Evolutionary conservation across 2,888 invertebrate species (phyloP).

Genomic region (Phengaris alcon): DNA sequence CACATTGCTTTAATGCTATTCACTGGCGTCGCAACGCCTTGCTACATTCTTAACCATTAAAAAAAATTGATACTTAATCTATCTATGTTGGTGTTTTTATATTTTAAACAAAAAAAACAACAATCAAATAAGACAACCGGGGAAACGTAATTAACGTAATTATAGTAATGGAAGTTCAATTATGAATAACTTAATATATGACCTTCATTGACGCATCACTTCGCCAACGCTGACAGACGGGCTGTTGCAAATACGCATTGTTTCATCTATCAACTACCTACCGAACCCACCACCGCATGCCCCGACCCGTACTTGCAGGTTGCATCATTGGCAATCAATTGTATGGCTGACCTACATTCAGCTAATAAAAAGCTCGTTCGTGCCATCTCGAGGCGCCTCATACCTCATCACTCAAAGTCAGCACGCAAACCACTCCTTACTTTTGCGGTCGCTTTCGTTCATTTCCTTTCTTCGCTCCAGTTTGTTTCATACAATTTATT

Average conservation of each 20-base stretch:
- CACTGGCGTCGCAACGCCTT: too few species aligned
- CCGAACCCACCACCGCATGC: background rate
- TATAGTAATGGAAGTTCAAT: too few species aligned
- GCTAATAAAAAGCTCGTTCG: conserved; percentile 64
- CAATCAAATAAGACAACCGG: too few species aligned
- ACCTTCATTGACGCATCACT: too few species aligned
- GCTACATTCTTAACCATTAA: too few species aligned
- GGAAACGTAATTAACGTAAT: too few species aligned
- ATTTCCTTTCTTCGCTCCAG: conserved; percentile 36
- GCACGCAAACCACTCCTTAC: conserved; percentile 65
- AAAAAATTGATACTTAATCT: too few species aligned
- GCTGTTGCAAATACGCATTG: background rate
- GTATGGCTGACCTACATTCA: conserved; percentile 63
- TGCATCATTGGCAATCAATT: conserved; percentile 53
- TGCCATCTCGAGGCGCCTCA: conserved; percentile 59
- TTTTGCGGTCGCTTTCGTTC: conserved; percentile 38
- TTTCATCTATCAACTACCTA: background rate
- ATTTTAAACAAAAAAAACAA: too few species aligned
- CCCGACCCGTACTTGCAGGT: conserved; percentile 30
- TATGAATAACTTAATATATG: too few species aligned
- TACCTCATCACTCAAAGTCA: conserved; percentile 72
- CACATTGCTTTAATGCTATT: too few species aligned
- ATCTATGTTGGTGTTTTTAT: too few species aligned
- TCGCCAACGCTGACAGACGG: too few species aligned
- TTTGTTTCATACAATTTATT: conserved; percentile 25